Evolutionary conservation across 2,888 invertebrate species (phyloP).

Genomic region (Tiliacea citrago): DNA sequence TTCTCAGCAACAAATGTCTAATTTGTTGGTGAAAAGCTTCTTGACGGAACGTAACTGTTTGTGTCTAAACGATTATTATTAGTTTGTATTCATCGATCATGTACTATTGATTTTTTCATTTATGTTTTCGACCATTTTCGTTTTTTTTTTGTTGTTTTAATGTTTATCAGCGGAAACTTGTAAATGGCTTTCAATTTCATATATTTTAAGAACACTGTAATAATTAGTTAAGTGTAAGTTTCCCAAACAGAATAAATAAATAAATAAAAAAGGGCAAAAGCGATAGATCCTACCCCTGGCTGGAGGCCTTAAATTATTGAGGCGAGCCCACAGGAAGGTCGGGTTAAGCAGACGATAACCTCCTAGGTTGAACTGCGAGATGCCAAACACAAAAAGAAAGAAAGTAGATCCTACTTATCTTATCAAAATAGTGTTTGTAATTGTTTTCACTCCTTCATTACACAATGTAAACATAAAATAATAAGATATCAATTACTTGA

Average conservation of each 20-base stretch:
- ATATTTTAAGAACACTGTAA: not conserved
- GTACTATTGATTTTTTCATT: not conserved
- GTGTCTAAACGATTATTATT: not conserved
- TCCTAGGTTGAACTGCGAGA: no score
- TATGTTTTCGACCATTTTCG: not conserved
- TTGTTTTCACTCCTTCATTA: conserved; percentile 36
- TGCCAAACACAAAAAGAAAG: not conserved
- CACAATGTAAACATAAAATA: conserved; percentile 42
- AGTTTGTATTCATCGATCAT: not conserved
- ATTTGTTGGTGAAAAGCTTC: not conserved
- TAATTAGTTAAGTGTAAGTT: not conserved
- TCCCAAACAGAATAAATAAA: not conserved
- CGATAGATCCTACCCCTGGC: no score
- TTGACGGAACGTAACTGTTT: not conserved
- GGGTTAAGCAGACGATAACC: no score
- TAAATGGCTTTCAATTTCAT: not conserved
- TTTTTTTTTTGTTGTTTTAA: not conserved
- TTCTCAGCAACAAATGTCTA: not conserved
- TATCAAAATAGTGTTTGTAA: conserved; percentile 36
- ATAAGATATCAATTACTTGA: conserved; percentile 45
- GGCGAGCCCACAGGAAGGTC: no score
- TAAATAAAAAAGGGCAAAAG: not conserved
- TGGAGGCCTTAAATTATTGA: no score
- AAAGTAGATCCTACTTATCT: conserved; percentile 22
- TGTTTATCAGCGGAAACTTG: not conserved